Evolutionary conservation across 2,888 invertebrate species (phyloP), one percentile per base, ranked within the genome.

Genomic region (Nasonia oneida): DNA sequence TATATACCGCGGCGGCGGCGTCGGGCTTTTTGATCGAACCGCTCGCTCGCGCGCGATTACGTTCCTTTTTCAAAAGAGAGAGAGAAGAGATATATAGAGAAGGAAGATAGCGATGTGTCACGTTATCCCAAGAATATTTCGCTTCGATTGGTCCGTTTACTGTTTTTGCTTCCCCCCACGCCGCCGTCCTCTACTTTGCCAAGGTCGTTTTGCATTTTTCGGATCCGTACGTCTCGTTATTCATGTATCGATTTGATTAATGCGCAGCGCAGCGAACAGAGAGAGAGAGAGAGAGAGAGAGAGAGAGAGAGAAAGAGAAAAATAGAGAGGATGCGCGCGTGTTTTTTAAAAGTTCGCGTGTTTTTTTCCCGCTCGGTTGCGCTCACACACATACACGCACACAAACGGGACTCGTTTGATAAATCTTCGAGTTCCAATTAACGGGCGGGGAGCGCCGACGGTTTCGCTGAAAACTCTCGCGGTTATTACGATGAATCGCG

Each of bases 211-310:
- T 86, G 86, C 86, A 86, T 86, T 86, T 86, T 86, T 83, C 33
- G 42, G n/a, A 83, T 76, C 83, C 71, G 80, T 76, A 53, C 64
- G 86, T 80, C 86, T 83, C 83, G 86, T 83, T 83, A 83, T 83
- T 83, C 86, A 74, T 83, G 83, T 80, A 83, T 83, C 86, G 76
- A 83, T 83, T 83, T 86, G 86, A 86, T 83, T 83, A 86, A 86
- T 86, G 83, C 18, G 80, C 29, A 29, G 1, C 71, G n/a, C 15
- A n/a, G 71, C 18, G 8, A 37, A 37, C 3, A 23, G 23, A 23
- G 23, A 23, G 23, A 23, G 23, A 23, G 23, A 23, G 23, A 23
- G 23, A 23, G 23, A 23, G 23, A 23, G 23, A 23, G 23, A 23
- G 23, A 37, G 37, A 37, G 4, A 37, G 37, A 37, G 4, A 37